Percentiles rank a stretch among this genome's conserved stretches.
Conservation (phyloP, 1,140 invertebrate genomes). For the Stenopsyche tienmushanensis region DNA sequence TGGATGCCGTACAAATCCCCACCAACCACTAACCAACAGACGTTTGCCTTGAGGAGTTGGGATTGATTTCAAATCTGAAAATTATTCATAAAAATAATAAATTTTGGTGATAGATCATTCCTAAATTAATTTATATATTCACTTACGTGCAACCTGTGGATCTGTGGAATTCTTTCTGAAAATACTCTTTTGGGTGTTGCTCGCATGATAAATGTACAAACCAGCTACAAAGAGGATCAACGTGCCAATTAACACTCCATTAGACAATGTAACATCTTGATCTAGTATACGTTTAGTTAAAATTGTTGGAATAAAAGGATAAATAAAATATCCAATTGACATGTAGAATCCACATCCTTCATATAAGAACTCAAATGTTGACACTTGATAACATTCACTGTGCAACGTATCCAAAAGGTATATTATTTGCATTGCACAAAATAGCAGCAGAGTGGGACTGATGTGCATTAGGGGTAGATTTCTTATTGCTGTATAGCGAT, state of each 20-base stretch:
- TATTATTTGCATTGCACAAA: constrained; percentile 58
- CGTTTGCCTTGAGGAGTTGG: constrained; percentile 77
- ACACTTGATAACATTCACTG: constrained; percentile 63
- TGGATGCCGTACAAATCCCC: constrained; percentile 83
- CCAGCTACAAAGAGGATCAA: constrained; percentile 58
- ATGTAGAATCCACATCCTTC: constrained; percentile 73
- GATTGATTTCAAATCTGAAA: constrained; percentile 77
- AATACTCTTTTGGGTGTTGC: constrained; percentile 71
- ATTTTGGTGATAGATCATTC: too few relatives aligned
- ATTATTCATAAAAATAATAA: constrained; percentile 43
- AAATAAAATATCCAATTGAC: constrained; percentile 61
- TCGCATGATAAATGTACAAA: constrained; percentile 64
- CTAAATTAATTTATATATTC: too few relatives aligned
- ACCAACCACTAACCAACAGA: constrained; percentile 74
- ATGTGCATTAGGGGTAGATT: constrained; percentile 19
- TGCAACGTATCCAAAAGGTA: constrained; percentile 64
- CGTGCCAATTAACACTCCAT: constrained; percentile 53
- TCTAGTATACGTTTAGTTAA: constrained; percentile 58
- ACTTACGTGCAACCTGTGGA: constrained; percentile 64
- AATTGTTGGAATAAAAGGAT: constrained; percentile 62
- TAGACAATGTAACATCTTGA: constrained; percentile 53
- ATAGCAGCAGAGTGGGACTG: constrained; percentile 46
- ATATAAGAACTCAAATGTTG: constrained; percentile 68
- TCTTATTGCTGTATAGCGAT: constrained; percentile 36
- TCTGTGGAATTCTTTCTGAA: constrained; percentile 72